These are phyloP conservation scores for Pristionchus arcanus DNA, from an alignment of 2,888 invertebrate species.

Conservation along the genomic window DNA sequence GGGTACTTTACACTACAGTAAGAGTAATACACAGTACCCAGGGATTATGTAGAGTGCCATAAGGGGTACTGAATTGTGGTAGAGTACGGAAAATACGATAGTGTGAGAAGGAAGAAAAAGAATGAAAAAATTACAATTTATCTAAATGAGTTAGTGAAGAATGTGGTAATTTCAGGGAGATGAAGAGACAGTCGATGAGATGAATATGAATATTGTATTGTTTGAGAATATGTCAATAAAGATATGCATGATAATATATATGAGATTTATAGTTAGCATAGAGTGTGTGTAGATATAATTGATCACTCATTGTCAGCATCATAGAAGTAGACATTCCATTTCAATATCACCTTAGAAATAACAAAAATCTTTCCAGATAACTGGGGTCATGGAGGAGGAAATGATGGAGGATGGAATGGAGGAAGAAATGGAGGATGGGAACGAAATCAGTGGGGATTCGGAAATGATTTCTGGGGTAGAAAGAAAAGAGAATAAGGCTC, in stretches of 20 bases:
- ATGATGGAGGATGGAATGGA: slow-evolving; percentile 21
- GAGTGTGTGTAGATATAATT: background rate
- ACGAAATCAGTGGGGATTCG: slow-evolving; percentile 11
- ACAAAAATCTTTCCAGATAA: background rate
- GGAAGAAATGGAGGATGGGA: slow-evolving; percentile 25
- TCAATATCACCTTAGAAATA: background rate
- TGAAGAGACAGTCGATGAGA: background rate
- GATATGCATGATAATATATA: background rate
- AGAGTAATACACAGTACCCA: background rate
- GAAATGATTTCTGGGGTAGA: slow-evolving; percentile 52
- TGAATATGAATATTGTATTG: background rate
- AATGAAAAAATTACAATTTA: too few species aligned
- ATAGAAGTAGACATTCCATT: too few species aligned
- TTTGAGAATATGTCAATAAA: slow-evolving; percentile 14
- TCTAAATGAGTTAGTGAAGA: background rate
- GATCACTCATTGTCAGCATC: background rate
- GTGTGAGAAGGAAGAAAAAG: too few species aligned
- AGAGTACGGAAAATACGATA: too few species aligned
- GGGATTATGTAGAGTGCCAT: too few species aligned
- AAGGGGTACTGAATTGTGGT: too few species aligned
- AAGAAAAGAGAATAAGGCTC: background rate
- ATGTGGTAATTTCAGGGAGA: slow-evolving; percentile 33
- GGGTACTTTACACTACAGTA: background rate
- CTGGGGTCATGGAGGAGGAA: background rate
- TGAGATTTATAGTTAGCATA: background rate